Base-by-base conservation (phyloP, 2,888 invertebrate genomes). In the Carpatolechia fugitivella region DNA sequence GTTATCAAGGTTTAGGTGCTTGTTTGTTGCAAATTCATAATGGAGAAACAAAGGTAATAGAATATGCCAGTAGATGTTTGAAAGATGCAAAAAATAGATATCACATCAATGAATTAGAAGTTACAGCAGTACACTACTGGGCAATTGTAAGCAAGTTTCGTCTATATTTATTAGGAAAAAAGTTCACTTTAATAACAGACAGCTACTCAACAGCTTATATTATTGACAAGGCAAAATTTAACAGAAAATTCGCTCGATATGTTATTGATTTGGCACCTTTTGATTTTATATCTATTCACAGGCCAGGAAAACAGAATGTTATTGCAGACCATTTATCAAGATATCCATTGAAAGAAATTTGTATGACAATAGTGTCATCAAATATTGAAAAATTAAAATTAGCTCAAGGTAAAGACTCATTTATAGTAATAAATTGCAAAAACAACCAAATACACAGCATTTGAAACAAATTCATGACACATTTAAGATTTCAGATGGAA, bases 51-150 rank as follows among this genome's bases (percentile, higher is more conserved):
- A n/a, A n/a, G n/a, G n/a, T n/a, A n/a, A n/a, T n/a, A n/a, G n/a
- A n/a, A n/a, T 57, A 59, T 54, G 56, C 59, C 14, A 57, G 59
- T 44, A 44, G 57, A 53, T 36, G 58, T 29, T 14, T 60, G 20
- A 60, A 56, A 30, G 58, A 60, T 51, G 52, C 60, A 10, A 58
- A 60, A 53, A 54, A 54, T 13, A 40, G 60, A 47, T 60, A 60
- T 24, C 60, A 60, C 35, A 60, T 58, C 11, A 60, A 58, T 55
- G 60, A 60, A 31, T 31, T 58, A 10, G 60, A 58, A 24, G 56
- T 58, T 33, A 57, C 57, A 14, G 56, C 57, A 2, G 57, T 57
- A 11, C 49, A 57, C 24, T n/a, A n/a, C n/a, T 57, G 52, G 57
- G 57, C 57, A 18, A 57, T 58, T 48, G 57, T 54, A 18, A 57